Conservation (phyloP, 2,888 invertebrate genomes). For the Mesochorus sp. region DNA sequence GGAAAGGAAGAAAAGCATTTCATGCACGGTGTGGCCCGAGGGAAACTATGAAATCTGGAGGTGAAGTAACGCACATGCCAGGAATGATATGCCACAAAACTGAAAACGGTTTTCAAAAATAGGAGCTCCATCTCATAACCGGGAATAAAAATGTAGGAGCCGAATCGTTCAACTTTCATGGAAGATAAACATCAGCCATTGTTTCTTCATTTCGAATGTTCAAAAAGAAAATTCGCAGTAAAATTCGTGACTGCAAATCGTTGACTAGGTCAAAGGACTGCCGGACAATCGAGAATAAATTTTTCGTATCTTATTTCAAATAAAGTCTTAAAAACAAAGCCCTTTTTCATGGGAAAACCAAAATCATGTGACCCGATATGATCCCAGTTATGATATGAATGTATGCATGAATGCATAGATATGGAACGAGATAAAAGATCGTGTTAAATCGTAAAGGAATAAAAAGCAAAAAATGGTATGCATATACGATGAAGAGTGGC, state of each 20-base stretch:
- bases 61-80: slow-evolving; percentile 40
- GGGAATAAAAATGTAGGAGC: neutral
- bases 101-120: neutral
- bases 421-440: slow-evolving; percentile 14
- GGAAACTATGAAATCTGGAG: slow-evolving; percentile 55
- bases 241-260: neutral
- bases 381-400: neutral
- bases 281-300: neutral
- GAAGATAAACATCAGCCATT: slow-evolving; percentile 17
- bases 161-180: slow-evolving; percentile 40
- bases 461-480: slow-evolving; percentile 37
- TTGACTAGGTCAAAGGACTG: neutral
- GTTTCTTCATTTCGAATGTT: slow-evolving; percentile 28
- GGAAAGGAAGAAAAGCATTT: slow-evolving; percentile 37
- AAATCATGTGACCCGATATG: no score
- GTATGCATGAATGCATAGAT: neutral
- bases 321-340: no score
- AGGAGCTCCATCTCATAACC: neutral
- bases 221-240: slow-evolving; percentile 27
- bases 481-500: slow-evolving; percentile 38
- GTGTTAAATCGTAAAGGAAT: slow-evolving; percentile 32
- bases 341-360: no score
- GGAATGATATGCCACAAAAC: neutral
- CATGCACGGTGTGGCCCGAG: slow-evolving; percentile 13
- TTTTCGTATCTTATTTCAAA: no score